Base-by-base conservation (phyloP, 2,113 vertebrate species). In the Salvelinus fontinalis region DNA sequence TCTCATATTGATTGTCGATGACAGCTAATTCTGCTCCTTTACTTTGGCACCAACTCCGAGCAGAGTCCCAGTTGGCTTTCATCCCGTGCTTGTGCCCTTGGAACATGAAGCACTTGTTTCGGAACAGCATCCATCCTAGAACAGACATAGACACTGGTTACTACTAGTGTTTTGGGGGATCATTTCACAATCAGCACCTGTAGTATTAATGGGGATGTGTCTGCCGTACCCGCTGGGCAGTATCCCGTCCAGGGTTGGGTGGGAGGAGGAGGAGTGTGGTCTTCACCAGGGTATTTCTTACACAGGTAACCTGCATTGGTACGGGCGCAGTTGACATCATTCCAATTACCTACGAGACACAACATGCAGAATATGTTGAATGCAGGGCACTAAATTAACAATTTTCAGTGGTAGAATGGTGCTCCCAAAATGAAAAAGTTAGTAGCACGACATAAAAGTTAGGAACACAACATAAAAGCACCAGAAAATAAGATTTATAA, bases 161-260 rank as follows among this genome's bases (percentile, higher is more conserved):
- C 44, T 70, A 9, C 7, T 22, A 24, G 13, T 62, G 13, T 48
- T 34, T 34, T 74, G 4, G 59, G 12, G 62, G 12, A 20, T 48
- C 4, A 74, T 44, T 64, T 27, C 5, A 31, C 24, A 27, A 26
- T 27, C 6, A 67, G 11, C 12, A 29, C 26, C 24, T 14, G 22
- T 14, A 13, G 5, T 13, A 44, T 16, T 60, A 34, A 31, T 22
- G 34, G 24, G 26, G 13, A 5, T 24, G 22, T 18, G 31, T 48
- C 3, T 24, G 5, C 22, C 9, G 81, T 82, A 93, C 93, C 93
- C 73, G 74, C 79, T 1, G 93, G 94, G 71, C 94, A 95, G 84
- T 94, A 80, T 6, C 94, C 94, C 12, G 87, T 83, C 93, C 94
- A 95, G n/a, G 91, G 82, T 64, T 90, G 90, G 14, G 94, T 95